Evolutionary conservation across 37 sponge, comb jelly and placozoan genomes (phyloP).

Genomic region (Theonella swinhoei): DNA sequence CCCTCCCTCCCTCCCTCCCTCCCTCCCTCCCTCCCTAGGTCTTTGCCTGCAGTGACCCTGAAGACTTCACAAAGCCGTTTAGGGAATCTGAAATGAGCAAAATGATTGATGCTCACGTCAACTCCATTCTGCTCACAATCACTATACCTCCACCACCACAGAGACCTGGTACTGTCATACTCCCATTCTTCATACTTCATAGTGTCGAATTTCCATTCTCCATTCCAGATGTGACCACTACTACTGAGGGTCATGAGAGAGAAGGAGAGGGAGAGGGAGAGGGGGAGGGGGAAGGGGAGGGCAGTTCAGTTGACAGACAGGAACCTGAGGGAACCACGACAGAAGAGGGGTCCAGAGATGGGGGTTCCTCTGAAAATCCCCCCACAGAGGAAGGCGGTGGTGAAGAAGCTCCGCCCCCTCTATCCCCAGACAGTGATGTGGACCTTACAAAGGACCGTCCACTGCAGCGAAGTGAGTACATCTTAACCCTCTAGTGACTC

Average conservation of each 20-base stretch:
- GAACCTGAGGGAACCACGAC: background rate
- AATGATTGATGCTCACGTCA: conserved; percentile 66
- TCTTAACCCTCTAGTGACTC: background rate
- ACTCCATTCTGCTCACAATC: conserved; percentile 63
- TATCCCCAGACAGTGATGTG: background rate
- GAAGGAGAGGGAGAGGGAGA: background rate
- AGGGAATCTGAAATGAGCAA: conserved; percentile 40
- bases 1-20: background rate
- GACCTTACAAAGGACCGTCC: background rate
- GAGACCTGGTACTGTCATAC: background rate
- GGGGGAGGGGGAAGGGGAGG: background rate
- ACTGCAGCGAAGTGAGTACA: background rate
- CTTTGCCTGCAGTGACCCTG: conserved; percentile 57
- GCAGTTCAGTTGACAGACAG: background rate
- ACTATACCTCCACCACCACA: conserved; percentile 41
- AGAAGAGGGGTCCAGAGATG: background rate
- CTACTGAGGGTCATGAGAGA: background rate
- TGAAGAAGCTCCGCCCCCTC: background rate
- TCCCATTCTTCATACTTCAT: background rate
- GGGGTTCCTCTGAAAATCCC: background rate
- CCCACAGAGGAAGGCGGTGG: background rate
- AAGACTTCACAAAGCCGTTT: conserved; percentile 44
- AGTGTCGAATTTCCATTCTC: background rate
- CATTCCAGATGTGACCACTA: background rate
- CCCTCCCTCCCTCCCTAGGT: conserved; percentile 29